A percentile compares a stretch with the other conserved stretches of the same genome.
Conservation (phyloP, 2,797 vertebrate genomes). For the Arctocebus calabarensis region DNA sequence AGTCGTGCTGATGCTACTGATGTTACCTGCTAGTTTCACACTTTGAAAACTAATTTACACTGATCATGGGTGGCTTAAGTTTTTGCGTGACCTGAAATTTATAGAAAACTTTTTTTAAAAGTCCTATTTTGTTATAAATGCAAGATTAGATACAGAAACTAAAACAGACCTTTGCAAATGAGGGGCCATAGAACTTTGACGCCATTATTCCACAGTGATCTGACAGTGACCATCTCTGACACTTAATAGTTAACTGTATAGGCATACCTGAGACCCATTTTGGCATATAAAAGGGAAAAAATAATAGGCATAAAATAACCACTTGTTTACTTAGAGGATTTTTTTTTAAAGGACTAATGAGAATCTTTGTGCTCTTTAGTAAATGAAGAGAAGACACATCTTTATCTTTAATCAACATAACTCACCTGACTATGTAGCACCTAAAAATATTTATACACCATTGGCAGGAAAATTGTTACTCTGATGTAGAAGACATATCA, state of each 20-base stretch:
- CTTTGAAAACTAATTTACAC: not conserved
- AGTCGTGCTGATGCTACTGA: not conserved
- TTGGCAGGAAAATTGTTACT: not conserved
- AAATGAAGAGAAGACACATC: not conserved
- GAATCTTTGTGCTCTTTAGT: slow-evolving; percentile 21
- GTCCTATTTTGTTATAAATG: not conserved
- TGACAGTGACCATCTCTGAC: not conserved
- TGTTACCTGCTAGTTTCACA: not conserved
- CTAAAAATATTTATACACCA: slow-evolving; percentile 15
- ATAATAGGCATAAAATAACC: not conserved
- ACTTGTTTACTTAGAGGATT: not conserved
- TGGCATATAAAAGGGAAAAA: not conserved
- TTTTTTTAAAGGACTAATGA: not conserved
- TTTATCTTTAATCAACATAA: slow-evolving; percentile 20
- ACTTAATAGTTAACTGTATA: not conserved
- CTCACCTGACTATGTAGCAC: not conserved
- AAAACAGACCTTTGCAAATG: not conserved
- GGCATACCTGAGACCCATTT: not conserved
- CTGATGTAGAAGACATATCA: not conserved
- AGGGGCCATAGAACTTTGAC: not conserved
- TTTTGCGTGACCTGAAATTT: not conserved
- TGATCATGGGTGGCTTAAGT: not conserved
- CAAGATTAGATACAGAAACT: not conserved
- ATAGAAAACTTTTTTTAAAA: not conserved
- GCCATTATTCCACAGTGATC: not conserved